Evolutionary conservation across 2,888 invertebrate species (phyloP), one percentile per base, ranked within the genome.

Genomic region (Trisateles emortualis): DNA sequence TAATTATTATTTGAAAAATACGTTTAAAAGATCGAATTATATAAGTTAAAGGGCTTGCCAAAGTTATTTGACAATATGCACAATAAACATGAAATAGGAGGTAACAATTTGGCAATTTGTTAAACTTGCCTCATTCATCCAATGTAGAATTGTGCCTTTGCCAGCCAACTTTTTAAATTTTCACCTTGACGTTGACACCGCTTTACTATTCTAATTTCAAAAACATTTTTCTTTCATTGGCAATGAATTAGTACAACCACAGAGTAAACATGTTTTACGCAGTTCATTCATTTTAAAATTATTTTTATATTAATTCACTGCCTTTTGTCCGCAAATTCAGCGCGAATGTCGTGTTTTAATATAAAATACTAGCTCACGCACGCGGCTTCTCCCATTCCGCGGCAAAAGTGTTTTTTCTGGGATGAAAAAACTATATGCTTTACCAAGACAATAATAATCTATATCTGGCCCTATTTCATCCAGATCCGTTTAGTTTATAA

Each of bases 171-270:
- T 48, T 65, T 19, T 19, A 14, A 9, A 35, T 39, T 57, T 24
- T 57, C 30, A 58, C 61, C 70, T 69, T 69, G 66, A 40, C 48
- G 51, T 51, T 60, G 50, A 48, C 44, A 64, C 51, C n/a, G 24
- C 19, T 32, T 39, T 36, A 38, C 30, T 39, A 33, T 59, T 65
- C 52, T 46, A 43, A 52, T 48, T 56, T 56, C 38, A 55, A 58
- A 56, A 41, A n/a, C n/a, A 36, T 38, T 53, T 51, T 32, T 46
- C 40, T 35, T 52, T 64, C 49, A 42, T 19, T 55, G 46, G 47
- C 63, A 67, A 57, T 49, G 40, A 16, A 13, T 39, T 30, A 10
- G 13, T 8, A n/a, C 19, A n/a, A n/a, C 4, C 6, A 26, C 3
- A 6, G 8, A 6, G 26, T 26, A 26, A 26, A 3, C 1, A 26